These are phyloP conservation scores for Chlamydotis undulata DNA, from an alignment of 2,113 vertebrate species.

Conservation along the genomic window DNA sequence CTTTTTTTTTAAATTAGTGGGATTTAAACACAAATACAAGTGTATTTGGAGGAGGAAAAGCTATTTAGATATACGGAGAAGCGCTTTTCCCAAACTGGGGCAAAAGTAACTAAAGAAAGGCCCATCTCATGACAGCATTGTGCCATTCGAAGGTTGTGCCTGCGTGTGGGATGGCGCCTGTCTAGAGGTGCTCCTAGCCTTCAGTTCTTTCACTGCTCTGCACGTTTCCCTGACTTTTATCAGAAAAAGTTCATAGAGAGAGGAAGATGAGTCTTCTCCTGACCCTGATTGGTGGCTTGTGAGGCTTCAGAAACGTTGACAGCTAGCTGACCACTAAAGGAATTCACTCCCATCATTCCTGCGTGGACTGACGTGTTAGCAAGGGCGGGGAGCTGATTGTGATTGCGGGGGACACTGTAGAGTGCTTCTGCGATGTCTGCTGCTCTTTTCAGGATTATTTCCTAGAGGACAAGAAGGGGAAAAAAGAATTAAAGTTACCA, in stretches of 20 bases:
- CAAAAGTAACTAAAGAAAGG: background rate
- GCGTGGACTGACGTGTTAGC: slow-evolving; percentile 88
- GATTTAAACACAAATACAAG: background rate
- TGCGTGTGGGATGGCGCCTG: background rate
- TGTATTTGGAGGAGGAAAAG: background rate
- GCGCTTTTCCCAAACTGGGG: accelerated
- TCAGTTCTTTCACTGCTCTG: background rate
- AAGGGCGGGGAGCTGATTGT: slow-evolving; percentile 92
- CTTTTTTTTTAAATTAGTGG: background rate
- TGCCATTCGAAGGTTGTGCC: background rate
- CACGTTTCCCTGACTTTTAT: background rate
- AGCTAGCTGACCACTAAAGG: slow-evolving; percentile 94
- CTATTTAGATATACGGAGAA: background rate
- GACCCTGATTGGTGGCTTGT: slow-evolving; percentile 94
- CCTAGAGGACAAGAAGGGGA: slow-evolving; percentile 68
- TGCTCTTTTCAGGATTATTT: slow-evolving; percentile 96
- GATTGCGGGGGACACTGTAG: slow-evolving; percentile 96
- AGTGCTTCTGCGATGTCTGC: slow-evolving; percentile 98
- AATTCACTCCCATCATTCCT: slow-evolving; percentile 97
- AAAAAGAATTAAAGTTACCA: background rate
- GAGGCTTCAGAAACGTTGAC: slow-evolving; percentile 94
- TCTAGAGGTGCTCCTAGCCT: background rate
- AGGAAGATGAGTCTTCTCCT: slow-evolving; percentile 47
- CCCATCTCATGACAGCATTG: background rate
- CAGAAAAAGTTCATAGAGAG: background rate